A percentile compares a stretch with the other conserved stretches of the same genome.
Evolutionary conservation across 1,140 invertebrate species (phyloP).

Genomic region (Anastrepha obliqua): DNA sequence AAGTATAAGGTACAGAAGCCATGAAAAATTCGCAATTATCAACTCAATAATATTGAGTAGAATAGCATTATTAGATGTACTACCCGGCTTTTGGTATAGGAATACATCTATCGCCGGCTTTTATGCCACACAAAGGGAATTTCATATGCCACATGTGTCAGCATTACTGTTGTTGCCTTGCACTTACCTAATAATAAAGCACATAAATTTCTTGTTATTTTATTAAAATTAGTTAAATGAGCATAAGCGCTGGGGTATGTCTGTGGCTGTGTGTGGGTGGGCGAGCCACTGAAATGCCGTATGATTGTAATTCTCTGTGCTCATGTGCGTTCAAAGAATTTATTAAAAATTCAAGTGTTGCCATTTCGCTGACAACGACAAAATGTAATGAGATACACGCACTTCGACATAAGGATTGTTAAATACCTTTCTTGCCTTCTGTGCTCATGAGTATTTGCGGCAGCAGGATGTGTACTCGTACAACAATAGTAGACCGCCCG

Average conservation of each 20-base stretch:
- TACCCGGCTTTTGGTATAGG: no score
- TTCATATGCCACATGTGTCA: conserved; percentile 22
- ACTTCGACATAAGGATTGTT: conserved; percentile 8
- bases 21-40: no score
- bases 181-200: conserved; percentile 8
- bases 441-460: background rate
- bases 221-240: conserved; percentile 46
- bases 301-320: background rate
- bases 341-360: conserved; percentile 55
- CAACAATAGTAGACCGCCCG: background rate
- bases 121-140: conserved; percentile 8
- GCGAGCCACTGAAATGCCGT: background rate
- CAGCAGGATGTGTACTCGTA: background rate
- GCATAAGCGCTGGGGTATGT: background rate
- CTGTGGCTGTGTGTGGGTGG: background rate
- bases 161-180: background rate
- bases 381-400: conserved; percentile 54
- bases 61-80: no score
- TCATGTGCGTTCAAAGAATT: conserved; percentile 41
- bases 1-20: no score
- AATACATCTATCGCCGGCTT: background rate
- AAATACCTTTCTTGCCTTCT: conserved; percentile 1
- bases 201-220: conserved; percentile 41
- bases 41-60: no score
- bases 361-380: conserved; percentile 44